A percentile compares a stretch with the other conserved stretches of the same genome.
These are phyloP conservation scores for Typhlomys cinereus DNA, from an alignment of 2,113 vertebrate species.

Conservation along the genomic window DNA sequence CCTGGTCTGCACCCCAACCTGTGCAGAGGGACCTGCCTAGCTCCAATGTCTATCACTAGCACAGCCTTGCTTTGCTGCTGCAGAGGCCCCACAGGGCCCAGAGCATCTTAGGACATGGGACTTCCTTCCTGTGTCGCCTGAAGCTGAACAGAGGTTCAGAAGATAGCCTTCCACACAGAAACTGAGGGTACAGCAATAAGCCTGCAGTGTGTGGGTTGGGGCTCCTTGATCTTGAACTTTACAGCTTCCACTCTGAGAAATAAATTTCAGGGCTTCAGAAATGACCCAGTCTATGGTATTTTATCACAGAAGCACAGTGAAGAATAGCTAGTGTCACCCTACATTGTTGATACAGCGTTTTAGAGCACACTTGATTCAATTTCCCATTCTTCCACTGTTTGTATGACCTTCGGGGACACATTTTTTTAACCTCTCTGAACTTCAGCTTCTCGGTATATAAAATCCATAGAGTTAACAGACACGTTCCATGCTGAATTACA, in stretches of 20 bases:
- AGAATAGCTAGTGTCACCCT: neutral
- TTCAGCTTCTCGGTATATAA: neutral
- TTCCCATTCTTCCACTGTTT: neutral
- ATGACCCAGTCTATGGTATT: neutral
- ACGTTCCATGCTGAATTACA: neutral
- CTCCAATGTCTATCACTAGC: neutral
- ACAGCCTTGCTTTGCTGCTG: accelerated
- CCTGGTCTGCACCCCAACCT: neutral
- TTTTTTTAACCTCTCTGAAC: neutral
- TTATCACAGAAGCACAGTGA: neutral
- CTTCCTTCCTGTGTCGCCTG: neutral
- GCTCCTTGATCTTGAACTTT: neutral
- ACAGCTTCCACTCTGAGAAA: neutral
- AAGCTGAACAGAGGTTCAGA: neutral
- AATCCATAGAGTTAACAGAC: neutral
- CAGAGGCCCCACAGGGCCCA: accelerated
- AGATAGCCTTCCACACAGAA: neutral
- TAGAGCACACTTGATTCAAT: neutral
- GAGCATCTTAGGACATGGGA: neutral
- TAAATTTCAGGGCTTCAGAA: neutral
- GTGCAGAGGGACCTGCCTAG: neutral
- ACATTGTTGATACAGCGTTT: neutral
- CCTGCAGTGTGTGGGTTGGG: neutral
- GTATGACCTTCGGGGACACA: neutral
- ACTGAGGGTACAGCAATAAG: neutral